Evolutionary conservation across 1,140 invertebrate genomes (phyloP).

Genomic region (Drosophila grimshawi): DNA sequence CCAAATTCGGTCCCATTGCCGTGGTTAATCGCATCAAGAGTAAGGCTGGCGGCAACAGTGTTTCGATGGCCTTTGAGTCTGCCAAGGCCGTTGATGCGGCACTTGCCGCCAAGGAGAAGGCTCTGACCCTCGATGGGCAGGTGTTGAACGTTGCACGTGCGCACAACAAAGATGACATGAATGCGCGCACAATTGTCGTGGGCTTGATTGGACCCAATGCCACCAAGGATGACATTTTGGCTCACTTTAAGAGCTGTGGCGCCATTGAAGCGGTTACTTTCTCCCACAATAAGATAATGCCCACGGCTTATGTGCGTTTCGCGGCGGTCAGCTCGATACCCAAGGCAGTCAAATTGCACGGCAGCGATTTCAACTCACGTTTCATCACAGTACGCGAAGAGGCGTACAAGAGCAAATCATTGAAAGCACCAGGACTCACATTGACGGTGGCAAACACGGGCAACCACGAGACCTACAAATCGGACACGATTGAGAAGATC

Average conservation of each 20-base stretch:
- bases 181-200: conserved; percentile 50
- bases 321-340: neutral
- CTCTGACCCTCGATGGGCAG: conserved; percentile 39
- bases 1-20: conserved; percentile 61
- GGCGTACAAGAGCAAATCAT: neutral
- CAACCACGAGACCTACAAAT: conserved; percentile 38
- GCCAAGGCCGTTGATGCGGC: conserved; percentile 51
- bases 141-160: conserved; percentile 23
- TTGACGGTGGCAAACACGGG: conserved; percentile 50
- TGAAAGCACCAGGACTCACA: conserved; percentile 34
- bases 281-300: conserved; percentile 24
- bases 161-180: neutral
- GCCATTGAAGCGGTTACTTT: conserved; percentile 42
- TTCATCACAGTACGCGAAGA: conserved; percentile 56
- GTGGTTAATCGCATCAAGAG: conserved; percentile 32
- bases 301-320: conserved; percentile 55
- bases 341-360: conserved; percentile 54
- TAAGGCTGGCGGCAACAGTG: conserved; percentile 29
- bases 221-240: conserved; percentile 36
- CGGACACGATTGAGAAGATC: conserved; percentile 43
- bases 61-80: conserved; percentile 49
- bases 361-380: conserved; percentile 48
- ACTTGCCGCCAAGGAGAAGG: conserved; percentile 51
- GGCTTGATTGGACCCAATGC: conserved; percentile 41
- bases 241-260: conserved; percentile 57